Conservation (phyloP, 92 coral and sea anemone species). For the Heteractis magnifica region DNA sequence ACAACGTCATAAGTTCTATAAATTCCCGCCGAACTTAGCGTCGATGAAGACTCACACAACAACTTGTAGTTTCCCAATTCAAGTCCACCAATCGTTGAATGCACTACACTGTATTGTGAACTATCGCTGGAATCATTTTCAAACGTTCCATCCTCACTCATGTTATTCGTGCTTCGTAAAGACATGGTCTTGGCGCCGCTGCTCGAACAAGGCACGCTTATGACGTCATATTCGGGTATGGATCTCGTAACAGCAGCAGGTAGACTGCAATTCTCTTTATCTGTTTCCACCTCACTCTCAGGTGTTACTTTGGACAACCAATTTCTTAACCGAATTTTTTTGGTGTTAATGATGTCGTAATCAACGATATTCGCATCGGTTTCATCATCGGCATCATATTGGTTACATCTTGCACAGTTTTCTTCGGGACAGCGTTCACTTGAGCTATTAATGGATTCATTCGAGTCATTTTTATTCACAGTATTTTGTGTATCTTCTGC, state of each 20-base stretch:
- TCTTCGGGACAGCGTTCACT: slow-evolving; percentile 29
- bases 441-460: slow-evolving; percentile 4
- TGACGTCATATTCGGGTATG: slow-evolving; percentile 62
- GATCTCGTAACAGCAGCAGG: not conserved
- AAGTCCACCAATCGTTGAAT: slow-evolving; percentile 77
- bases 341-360: slow-evolving; percentile 62
- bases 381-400: slow-evolving; percentile 85
- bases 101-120: slow-evolving; percentile 73
- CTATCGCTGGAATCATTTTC: slow-evolving; percentile 35
- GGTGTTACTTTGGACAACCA: slow-evolving; percentile 51
- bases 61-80: slow-evolving; percentile 40
- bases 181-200: not conserved
- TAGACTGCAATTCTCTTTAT: not conserved
- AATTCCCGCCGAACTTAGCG: slow-evolving; percentile 60
- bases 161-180: slow-evolving; percentile 32
- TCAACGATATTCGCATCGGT: slow-evolving; percentile 53
- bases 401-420: slow-evolving; percentile 26
- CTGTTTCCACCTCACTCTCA: slow-evolving; percentile 12
- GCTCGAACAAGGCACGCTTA: slow-evolving; percentile 59
- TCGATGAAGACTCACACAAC: slow-evolving; percentile 42
- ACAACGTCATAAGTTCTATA: slow-evolving; percentile 78
- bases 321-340: slow-evolving; percentile 56
- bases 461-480: not conserved
- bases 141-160: slow-evolving; percentile 25
- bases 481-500: slow-evolving; percentile 4